Conservation (phyloP, 2,888 invertebrate species). For the Hydrotaea cyrtoneurina region DNA sequence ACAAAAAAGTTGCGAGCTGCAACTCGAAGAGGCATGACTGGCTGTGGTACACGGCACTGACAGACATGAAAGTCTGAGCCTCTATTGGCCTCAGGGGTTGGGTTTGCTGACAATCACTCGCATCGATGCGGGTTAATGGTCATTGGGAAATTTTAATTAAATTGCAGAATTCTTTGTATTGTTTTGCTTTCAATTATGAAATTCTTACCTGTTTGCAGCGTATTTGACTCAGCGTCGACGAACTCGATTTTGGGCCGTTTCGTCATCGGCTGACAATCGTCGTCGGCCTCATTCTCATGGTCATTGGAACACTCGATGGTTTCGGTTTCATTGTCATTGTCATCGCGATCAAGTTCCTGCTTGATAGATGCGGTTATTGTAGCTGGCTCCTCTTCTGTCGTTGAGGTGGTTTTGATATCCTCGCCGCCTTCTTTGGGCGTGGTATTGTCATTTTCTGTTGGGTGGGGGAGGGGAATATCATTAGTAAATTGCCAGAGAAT, state of each 20-base stretch:
- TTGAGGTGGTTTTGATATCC: constrained; percentile 40
- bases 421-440: constrained; percentile 82
- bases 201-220: constrained; percentile 93
- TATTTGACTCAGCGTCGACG: constrained; percentile 94
- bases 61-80: constrained; percentile 20
- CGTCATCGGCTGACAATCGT: constrained; percentile 81
- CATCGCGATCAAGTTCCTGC: constrained; percentile 73
- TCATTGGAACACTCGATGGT: constrained; percentile 47
- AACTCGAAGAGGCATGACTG: not conserved
- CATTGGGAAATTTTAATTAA: constrained; percentile 60
- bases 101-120: not conserved
- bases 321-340: constrained; percentile 50
- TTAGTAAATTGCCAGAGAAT: not conserved
- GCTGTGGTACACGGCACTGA: not conserved
- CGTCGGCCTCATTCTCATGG: constrained; percentile 56
- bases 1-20: not conserved
- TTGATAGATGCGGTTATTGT: constrained; percentile 71
- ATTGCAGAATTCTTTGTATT: constrained; percentile 18
- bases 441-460: constrained; percentile 82
- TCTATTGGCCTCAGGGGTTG: constrained; percentile 30
- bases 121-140: constrained; percentile 37
- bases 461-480: not conserved
- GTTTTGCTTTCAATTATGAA: not conserved
- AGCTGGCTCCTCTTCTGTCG: not conserved
- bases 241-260: constrained; percentile 91